A percentile compares a stretch with the other conserved stretches of the same genome.
phyloP scores from a whole-genome alignment of 2,888 invertebrate species.

The Entomobrya proxima region DNA sequence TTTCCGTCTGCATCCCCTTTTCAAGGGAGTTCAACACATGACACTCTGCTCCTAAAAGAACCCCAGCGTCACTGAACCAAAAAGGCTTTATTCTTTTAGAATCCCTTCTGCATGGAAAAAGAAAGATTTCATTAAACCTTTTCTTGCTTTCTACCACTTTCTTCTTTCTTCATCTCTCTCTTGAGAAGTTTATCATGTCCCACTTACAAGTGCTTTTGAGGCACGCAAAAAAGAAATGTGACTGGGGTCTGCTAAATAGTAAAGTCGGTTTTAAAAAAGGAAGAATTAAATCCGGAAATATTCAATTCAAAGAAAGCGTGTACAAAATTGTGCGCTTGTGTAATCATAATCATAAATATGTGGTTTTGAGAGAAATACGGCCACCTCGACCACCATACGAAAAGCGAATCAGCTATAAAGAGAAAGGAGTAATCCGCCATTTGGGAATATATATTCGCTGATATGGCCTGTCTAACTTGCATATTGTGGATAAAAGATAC shows the following conservation, averaged over 20 bases:
- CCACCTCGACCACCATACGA: conserved; percentile 37
- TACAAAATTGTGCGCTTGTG: too few relatives aligned
- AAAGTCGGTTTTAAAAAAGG: too few relatives aligned
- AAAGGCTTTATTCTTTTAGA: neutral
- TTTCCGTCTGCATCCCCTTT: neutral
- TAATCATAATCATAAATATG: neutral
- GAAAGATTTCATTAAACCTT: conserved; percentile 52
- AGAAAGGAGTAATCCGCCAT: neutral
- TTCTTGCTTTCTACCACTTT: neutral
- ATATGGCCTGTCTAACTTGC: too few relatives aligned
- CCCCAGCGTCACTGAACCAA: conserved; percentile 13
- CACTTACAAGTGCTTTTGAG: neutral
- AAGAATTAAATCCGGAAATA: too few relatives aligned
- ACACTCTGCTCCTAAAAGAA: neutral
- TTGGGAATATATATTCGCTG: neutral
- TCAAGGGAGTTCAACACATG: neutral
- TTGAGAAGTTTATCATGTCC: conserved; percentile 42
- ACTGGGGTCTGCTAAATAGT: too few relatives aligned
- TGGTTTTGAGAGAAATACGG: neutral
- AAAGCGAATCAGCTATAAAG: too few relatives aligned
- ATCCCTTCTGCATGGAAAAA: conserved; percentile 14
- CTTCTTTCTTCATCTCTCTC: neutral
- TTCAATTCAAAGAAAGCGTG: too few relatives aligned
- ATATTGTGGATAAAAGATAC: too few relatives aligned
- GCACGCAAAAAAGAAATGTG: neutral